phyloP scores from a whole-genome alignment of 2,888 invertebrate species.

The Aleiodes alternator region DNA sequence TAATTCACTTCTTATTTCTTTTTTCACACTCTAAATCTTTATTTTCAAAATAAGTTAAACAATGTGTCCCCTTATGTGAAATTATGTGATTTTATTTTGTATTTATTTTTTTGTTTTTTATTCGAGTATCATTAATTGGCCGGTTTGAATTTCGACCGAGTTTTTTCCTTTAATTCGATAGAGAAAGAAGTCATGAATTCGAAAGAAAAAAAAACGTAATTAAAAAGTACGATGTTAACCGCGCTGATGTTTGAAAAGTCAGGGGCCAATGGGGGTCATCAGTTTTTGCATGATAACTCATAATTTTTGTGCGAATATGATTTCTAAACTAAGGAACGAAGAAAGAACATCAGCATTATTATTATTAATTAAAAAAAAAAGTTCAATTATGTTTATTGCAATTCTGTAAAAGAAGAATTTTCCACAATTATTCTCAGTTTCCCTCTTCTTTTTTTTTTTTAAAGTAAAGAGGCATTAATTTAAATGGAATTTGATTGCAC shows the following conservation, averaged over 20 bases:
- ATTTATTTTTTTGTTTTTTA: slow-evolving; percentile 19
- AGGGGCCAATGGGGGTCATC: too few relatives aligned
- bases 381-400: too few relatives aligned
- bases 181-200: not conserved
- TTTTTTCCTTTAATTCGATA: not conserved
- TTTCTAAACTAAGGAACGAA: too few relatives aligned
- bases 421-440: too few relatives aligned
- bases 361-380: too few relatives aligned
- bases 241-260: too few relatives aligned
- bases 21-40: slow-evolving; percentile 33
- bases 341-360: too few relatives aligned
- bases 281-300: too few relatives aligned
- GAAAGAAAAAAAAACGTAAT: not conserved
- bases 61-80: slow-evolving; percentile 26
- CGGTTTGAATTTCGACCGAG: not conserved
- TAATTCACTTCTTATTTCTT: slow-evolving; percentile 32
- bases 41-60: slow-evolving; percentile 32
- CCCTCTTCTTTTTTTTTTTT: too few relatives aligned
- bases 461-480: not conserved
- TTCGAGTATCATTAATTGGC: slow-evolving; percentile 1
- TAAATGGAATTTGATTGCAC: slow-evolving; percentile 6
- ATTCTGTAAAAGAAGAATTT: too few relatives aligned
- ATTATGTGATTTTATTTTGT: slow-evolving; percentile 26
- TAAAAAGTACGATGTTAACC: too few relatives aligned
- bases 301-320: too few relatives aligned